Percentiles rank a stretch among this genome's conserved stretches.
These are phyloP conservation scores for Coelopa frigida DNA, from an alignment of 1,140 invertebrate species.

Conservation along the genomic window DNA sequence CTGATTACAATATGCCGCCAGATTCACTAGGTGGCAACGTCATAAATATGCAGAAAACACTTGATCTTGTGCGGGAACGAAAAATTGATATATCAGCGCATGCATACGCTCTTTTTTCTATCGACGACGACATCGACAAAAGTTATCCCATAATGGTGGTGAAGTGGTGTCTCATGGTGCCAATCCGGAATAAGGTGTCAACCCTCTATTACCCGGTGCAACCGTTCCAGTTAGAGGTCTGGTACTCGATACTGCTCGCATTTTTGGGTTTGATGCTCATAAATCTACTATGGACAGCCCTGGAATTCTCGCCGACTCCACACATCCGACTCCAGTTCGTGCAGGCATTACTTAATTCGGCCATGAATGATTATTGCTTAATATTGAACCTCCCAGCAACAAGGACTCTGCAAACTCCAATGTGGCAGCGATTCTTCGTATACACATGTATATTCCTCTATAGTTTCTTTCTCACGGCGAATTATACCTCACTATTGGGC, in stretches of 20 bases:
- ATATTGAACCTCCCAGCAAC: no score
- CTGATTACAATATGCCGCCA: constrained; percentile 14
- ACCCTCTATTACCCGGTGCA: constrained; percentile 28
- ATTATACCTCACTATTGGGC: constrained; percentile 34
- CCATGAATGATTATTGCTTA: no score
- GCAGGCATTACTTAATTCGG: no score
- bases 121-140: constrained; percentile 28
- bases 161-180: constrained; percentile 37
- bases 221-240: constrained; percentile 26
- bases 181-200: constrained; percentile 27
- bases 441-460: constrained; percentile 27
- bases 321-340: no score
- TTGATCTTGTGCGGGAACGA: constrained; percentile 25
- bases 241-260: no score
- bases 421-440: constrained; percentile 19
- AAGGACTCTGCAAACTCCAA: constrained; percentile 17
- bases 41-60: constrained; percentile 28
- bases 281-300: no score
- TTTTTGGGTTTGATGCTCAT: no score
- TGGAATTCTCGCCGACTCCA: no score
- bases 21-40: constrained; percentile 24
- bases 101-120: constrained; percentile 32
- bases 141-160: constrained; percentile 33
- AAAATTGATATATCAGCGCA: constrained; percentile 30
- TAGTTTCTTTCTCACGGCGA: constrained; percentile 32